Evolutionary conservation across 1,140 invertebrate genomes (phyloP).

Genomic region (Vollenhovia emeryi): DNA sequence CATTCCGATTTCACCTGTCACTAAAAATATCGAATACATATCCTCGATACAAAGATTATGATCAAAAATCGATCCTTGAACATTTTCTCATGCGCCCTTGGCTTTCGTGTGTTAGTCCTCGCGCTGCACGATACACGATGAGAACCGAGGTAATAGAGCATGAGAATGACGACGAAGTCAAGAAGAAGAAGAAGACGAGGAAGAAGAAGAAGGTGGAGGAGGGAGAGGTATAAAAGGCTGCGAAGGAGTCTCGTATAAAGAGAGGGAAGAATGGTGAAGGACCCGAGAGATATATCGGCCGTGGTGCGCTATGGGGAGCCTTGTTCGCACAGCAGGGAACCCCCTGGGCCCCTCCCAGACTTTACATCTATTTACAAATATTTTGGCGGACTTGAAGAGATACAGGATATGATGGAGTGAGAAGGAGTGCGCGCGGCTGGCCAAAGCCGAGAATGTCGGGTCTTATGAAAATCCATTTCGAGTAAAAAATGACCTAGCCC

Average conservation of each 20-base stretch:
- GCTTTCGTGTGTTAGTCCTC: slow-evolving; percentile 17
- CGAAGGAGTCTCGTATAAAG: slow-evolving; percentile 62
- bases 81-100: slow-evolving; percentile 28
- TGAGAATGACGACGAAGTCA: slow-evolving; percentile 56
- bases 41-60: background rate
- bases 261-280: slow-evolving; percentile 55
- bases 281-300: slow-evolving; percentile 69
- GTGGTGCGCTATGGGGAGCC: slow-evolving; percentile 78
- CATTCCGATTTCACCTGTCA: background rate
- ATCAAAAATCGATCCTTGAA: slow-evolving; percentile 4
- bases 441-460: slow-evolving; percentile 72
- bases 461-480: slow-evolving; percentile 79
- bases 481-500: slow-evolving; percentile 77
- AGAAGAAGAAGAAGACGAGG: slow-evolving; percentile 54
- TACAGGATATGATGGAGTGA: slow-evolving; percentile 62
- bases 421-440: slow-evolving; percentile 58
- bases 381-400: slow-evolving; percentile 78
- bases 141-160: slow-evolving; percentile 57
- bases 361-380: slow-evolving; percentile 84
- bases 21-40: background rate
- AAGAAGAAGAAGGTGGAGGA: slow-evolving; percentile 19
- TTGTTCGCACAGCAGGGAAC: slow-evolving; percentile 79
- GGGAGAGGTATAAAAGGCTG: slow-evolving; percentile 61
- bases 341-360: slow-evolving; percentile 77
- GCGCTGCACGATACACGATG: slow-evolving; percentile 32